phyloP scores from a whole-genome alignment of 2,797 vertebrate species.

The Vireo griseus region DNA sequence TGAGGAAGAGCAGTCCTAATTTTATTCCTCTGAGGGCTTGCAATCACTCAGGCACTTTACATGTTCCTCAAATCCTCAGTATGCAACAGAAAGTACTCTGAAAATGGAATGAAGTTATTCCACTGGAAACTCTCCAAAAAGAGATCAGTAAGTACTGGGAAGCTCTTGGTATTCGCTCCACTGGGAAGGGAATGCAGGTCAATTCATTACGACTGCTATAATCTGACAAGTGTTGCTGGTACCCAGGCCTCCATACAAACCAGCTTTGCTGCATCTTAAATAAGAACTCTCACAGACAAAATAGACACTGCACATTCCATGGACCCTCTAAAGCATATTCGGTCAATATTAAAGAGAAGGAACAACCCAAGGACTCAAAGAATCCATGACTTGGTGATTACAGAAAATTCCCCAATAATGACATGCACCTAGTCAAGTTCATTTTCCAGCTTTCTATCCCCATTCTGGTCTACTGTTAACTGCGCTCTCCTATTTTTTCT shows the following conservation, averaged over 20 bases:
- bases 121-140: background rate
- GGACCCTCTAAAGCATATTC: background rate
- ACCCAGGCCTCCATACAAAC: background rate
- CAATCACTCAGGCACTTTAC: background rate
- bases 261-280: background rate
- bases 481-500: accelerated
- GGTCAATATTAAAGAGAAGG: background rate
- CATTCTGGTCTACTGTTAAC: background rate
- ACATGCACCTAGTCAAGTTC: background rate
- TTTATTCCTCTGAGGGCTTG: background rate
- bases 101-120: background rate
- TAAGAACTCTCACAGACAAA: background rate
- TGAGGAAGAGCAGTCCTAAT: background rate
- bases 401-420: background rate
- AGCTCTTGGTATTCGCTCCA: background rate
- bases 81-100: background rate
- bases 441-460: background rate
- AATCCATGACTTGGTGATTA: background rate
- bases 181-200: background rate
- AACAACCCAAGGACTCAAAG: background rate
- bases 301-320: background rate
- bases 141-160: background rate
- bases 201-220: background rate
- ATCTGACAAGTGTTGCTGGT: background rate
- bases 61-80: background rate